Conservation (phyloP, 2,797 vertebrate species). For the Ceryle rudis region DNA sequence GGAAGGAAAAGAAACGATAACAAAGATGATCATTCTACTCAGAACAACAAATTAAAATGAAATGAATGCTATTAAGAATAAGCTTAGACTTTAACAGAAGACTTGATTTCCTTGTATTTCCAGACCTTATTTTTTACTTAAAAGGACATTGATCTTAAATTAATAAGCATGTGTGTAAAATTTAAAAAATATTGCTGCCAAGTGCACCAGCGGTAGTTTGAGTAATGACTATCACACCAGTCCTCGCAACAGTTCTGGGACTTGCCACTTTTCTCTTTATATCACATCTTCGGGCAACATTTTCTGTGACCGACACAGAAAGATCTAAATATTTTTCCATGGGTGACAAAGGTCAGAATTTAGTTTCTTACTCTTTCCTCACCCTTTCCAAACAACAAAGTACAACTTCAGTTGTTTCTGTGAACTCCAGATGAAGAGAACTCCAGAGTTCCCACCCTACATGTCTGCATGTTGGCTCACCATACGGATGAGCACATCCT, state of each 20-base stretch:
- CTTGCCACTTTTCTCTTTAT: not conserved
- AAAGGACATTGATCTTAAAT: not conserved
- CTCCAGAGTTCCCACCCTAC: not conserved
- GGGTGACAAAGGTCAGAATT: not conserved
- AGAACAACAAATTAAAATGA: not conserved
- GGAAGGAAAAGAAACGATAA: not conserved
- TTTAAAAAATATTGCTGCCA: not conserved
- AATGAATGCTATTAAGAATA: not conserved
- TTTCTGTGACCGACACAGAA: slow-evolving; percentile 5
- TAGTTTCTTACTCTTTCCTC: not conserved
- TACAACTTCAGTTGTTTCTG: not conserved
- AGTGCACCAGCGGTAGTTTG: not conserved
- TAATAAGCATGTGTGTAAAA: not conserved
- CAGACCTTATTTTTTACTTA: not conserved
- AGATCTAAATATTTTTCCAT: not conserved
- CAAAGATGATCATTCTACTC: not conserved
- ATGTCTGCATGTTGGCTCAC: rapidly evolving
- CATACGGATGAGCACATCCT: not conserved
- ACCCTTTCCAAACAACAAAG: not conserved
- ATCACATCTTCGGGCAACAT: not conserved
- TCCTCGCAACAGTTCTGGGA: not conserved
- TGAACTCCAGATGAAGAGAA: not conserved
- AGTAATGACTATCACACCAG: not conserved
- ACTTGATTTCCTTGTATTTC: not conserved
- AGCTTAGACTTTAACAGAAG: not conserved